Conservation (phyloP, 2,797 vertebrate genomes). For the Nasua narica region DNA sequence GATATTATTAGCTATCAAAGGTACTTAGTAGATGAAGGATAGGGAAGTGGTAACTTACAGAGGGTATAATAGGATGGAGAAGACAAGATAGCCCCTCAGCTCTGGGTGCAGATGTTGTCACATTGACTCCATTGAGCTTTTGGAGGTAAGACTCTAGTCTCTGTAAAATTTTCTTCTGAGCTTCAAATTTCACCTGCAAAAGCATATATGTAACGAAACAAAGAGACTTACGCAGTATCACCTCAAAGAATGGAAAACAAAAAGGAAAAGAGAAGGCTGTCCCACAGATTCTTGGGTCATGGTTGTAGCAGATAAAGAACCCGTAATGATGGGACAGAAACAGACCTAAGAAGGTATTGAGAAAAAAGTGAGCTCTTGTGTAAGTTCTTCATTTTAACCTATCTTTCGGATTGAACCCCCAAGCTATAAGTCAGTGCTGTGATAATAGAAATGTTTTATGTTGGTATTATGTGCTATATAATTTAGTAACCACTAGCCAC, state of each 20-base stretch:
- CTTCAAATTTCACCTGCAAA: conserved; percentile 86
- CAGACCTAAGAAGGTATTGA: background rate
- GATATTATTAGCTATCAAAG: background rate
- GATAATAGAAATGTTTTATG: conserved; percentile 21
- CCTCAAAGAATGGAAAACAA: background rate
- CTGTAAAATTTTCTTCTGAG: conserved; percentile 84
- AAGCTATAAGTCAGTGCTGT: background rate
- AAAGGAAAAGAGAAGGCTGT: background rate
- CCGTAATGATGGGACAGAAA: background rate
- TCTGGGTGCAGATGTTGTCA: background rate
- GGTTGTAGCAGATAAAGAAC: conserved; percentile 26
- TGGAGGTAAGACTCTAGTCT: conserved; percentile 76
- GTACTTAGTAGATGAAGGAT: background rate
- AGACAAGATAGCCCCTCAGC: conserved; percentile 80
- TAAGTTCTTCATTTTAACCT: conserved; percentile 1
- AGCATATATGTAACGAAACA: conserved; percentile 22
- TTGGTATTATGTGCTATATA: background rate
- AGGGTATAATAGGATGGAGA: conserved; percentile 84
- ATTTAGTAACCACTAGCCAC: background rate
- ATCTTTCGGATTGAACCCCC: conserved; percentile 22
- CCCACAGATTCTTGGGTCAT: background rate
- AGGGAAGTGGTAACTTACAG: conserved; percentile 61
- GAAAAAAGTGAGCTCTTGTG: conserved; percentile 35
- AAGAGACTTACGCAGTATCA: conserved; percentile 9
- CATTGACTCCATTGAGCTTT: conserved; percentile 32